Base-by-base conservation (phyloP, 2,113 vertebrate species). In the Melanostigma gelatinosum region DNA sequence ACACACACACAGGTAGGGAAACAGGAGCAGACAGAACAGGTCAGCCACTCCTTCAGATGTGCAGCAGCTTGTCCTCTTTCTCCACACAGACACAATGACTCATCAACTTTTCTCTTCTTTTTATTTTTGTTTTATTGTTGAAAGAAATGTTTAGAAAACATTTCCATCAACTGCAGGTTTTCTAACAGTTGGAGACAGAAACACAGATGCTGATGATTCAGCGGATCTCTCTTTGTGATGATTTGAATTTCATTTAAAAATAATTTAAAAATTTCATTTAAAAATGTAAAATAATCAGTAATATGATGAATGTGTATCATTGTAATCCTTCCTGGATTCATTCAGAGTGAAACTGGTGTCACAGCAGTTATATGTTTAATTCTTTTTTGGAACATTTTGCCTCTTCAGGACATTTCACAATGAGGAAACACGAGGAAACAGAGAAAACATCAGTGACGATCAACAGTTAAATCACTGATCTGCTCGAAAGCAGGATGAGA, bases 31-130 rank as follows among this genome's bases (percentile, higher is more conserved):
- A 62, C 63, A 64, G 57, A 80, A 63, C 75, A 79, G 48, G 73
- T 67, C 16, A 11, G 84, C 79, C 92, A 87, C 93, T 82, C 93
- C 93, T 87, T 91, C 71, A 77, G 82, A 92, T 93, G 82, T 93
- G 93, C 91, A 82, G 77, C 84, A 80, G 91, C 93, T 89, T 90
- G 91, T 87, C 60, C 10, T 72, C 24, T 42, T 24, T 71, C 16
- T 75, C 18, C n/a, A n/a, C 48, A 46, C 18, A 61, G 32, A 74
- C 20, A 12, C 55, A 50, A 13, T 74, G 84, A 84, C 85, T 72
- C 64, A 76, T 36, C 18, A 15, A 40, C 3, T 3, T 46, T 64
- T 58, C 55, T 50, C 48, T 38, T 38, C 13, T 63, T 20, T 15
- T 13, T 4, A 62, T 75, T 44, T 29, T 29, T 34, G 24, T 34